Conservation (phyloP, 2,797 vertebrate species). For the Onychomys leucogaster region DNA sequence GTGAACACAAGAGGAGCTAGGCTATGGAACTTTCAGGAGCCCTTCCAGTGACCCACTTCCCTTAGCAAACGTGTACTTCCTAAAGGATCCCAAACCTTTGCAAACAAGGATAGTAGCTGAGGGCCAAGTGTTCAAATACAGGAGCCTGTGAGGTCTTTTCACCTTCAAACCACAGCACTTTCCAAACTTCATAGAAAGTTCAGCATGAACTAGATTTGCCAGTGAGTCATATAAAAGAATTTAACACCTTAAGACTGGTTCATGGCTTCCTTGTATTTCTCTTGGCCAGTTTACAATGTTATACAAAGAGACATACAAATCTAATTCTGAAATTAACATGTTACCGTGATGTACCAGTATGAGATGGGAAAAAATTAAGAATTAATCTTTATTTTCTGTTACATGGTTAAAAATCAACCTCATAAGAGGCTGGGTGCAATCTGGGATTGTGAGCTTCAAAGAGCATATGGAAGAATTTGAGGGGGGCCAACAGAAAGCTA, state of each 20-base stretch:
- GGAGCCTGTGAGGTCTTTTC: background rate
- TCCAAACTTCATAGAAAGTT: background rate
- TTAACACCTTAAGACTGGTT: background rate
- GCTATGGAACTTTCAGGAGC: background rate
- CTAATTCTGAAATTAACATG: slow-evolving; percentile 53
- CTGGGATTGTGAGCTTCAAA: slow-evolving; percentile 38
- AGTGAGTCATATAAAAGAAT: slow-evolving; percentile 11
- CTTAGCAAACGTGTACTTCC: background rate
- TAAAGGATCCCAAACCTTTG: background rate
- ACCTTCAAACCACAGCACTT: background rate
- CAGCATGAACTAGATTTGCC: background rate
- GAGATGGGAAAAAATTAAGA: slow-evolving; percentile 40
- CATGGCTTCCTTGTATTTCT: slow-evolving; percentile 17
- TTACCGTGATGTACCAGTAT: slow-evolving; percentile 37
- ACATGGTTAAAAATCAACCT: slow-evolving; percentile 48
- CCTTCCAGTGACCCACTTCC: background rate
- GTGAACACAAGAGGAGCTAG: background rate
- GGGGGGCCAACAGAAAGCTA: background rate
- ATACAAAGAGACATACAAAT: background rate
- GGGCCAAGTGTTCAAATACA: background rate
- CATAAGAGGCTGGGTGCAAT: slow-evolving; percentile 1
- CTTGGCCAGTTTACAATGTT: slow-evolving; percentile 39
- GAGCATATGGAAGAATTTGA: slow-evolving; percentile 28
- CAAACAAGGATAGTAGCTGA: background rate
- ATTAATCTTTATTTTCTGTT: slow-evolving; percentile 25